These are phyloP conservation scores for Eupeodes latifasciatus DNA, from an alignment of 2,888 invertebrate genomes.

Conservation along the genomic window DNA sequence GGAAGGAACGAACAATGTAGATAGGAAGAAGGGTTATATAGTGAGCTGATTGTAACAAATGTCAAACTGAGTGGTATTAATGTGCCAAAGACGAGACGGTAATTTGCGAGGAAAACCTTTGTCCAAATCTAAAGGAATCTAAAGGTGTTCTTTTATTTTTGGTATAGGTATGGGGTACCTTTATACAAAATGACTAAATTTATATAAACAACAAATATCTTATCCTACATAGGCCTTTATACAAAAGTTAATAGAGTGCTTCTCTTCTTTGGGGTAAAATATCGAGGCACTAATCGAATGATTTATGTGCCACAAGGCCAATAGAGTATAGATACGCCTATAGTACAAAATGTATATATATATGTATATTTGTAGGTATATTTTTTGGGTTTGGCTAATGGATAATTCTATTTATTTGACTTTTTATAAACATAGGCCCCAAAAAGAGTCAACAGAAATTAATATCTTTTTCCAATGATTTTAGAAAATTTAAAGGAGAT, in stretches of 20 bases:
- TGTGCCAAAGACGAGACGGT: slow-evolving; percentile 36
- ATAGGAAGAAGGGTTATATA: slow-evolving; percentile 10
- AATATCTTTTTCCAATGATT: slow-evolving; percentile 25
- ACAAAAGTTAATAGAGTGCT: slow-evolving; percentile 49
- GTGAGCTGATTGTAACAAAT: slow-evolving; percentile 56
- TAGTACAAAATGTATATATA: no score
- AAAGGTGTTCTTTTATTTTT: slow-evolving; percentile 13
- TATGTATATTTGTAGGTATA: no score
- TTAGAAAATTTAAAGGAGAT: neutral
- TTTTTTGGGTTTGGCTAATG: slow-evolving; percentile 31
- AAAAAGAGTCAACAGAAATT: slow-evolving; percentile 17
- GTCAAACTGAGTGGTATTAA: slow-evolving; percentile 65
- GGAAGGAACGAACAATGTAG: neutral
- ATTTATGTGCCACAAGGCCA: slow-evolving; percentile 37
- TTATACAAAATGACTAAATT: slow-evolving; percentile 17
- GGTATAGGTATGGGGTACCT: neutral
- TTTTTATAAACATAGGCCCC: neutral
- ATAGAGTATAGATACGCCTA: neutral
- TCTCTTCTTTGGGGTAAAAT: slow-evolving; percentile 34
- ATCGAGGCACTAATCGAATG: slow-evolving; percentile 61
- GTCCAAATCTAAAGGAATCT: slow-evolving; percentile 22
- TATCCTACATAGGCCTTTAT: no score
- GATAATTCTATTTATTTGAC: slow-evolving; percentile 29
- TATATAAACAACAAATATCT: no score
- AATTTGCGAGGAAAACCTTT: slow-evolving; percentile 22